These are phyloP conservation scores for Coryphaenoides rupestris DNA, from an alignment of 2,113 vertebrate genomes.

Conservation along the genomic window DNA sequence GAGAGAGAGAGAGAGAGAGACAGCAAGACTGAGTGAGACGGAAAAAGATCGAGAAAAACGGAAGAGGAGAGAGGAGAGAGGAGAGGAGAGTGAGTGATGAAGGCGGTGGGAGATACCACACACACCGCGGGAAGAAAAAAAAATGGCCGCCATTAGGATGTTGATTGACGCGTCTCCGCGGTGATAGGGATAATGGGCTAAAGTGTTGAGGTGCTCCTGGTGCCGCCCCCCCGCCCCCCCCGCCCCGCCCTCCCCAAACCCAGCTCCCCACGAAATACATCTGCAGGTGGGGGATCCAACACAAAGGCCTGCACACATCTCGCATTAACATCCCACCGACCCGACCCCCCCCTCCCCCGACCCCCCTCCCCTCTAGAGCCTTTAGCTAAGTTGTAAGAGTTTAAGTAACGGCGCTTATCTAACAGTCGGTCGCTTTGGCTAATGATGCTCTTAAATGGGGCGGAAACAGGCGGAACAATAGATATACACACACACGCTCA, in stretches of 20 bases:
- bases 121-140: constrained; percentile 43
- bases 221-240: too few species aligned
- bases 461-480: background rate
- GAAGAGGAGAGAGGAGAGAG: background rate
- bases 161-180: constrained; percentile 47
- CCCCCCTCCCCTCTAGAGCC: background rate
- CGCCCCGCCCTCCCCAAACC: too few species aligned
- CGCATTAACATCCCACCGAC: constrained; percentile 18
- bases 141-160: constrained; percentile 46
- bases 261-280: constrained; percentile 41
- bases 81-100: constrained; percentile 39
- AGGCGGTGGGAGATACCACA: constrained; percentile 19
- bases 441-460: constrained; percentile 1
- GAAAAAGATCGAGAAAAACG: constrained; percentile 18
- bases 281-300: constrained; percentile 33
- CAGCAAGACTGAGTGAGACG: constrained; percentile 12
- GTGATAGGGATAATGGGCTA: constrained; percentile 56
- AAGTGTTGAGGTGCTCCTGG: constrained; percentile 52
- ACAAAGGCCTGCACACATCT: constrained; percentile 17
- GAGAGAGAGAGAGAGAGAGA: constrained; percentile 23
- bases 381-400: constrained; percentile 8
- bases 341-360: constrained; percentile 4
- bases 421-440: background rate
- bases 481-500: background rate
- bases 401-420: background rate